Conservation (phyloP, 1,140 invertebrate genomes). For the Halesus radiatus region DNA sequence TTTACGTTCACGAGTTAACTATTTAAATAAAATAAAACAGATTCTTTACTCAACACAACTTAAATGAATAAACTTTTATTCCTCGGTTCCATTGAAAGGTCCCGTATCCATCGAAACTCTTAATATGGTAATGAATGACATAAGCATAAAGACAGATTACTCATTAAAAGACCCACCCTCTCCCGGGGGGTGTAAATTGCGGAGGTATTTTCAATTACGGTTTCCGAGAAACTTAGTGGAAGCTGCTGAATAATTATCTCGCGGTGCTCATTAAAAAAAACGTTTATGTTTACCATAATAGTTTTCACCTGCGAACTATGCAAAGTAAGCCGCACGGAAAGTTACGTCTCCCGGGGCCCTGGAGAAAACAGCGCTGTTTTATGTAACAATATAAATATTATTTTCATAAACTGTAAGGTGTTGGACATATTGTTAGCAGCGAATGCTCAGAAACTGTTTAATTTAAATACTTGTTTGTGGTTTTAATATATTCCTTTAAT, state of each 20-base stretch:
- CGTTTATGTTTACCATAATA: constrained; percentile 33
- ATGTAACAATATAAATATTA: too few species aligned
- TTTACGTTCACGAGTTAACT: too few species aligned
- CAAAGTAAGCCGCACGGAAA: constrained; percentile 16
- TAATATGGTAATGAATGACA: constrained; percentile 36
- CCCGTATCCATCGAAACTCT: background rate
- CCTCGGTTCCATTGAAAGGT: too few species aligned
- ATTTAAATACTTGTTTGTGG: too few species aligned
- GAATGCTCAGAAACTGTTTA: too few species aligned
- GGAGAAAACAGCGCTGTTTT: too few species aligned
- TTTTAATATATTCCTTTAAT: too few species aligned
- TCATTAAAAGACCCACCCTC: constrained; percentile 36
- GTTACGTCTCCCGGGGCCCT: background rate
- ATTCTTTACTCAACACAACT: too few species aligned
- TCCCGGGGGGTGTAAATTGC: constrained; percentile 38
- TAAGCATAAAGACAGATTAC: constrained; percentile 42
- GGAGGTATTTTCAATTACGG: constrained; percentile 53
- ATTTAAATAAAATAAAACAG: too few species aligned
- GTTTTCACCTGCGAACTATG: constrained; percentile 12
- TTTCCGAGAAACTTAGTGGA: constrained; percentile 42
- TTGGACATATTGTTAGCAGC: too few species aligned
- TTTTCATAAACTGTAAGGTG: too few species aligned
- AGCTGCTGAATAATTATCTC: constrained; percentile 48
- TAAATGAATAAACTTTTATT: too few species aligned
- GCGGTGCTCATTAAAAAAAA: constrained; percentile 31